Percentiles rank a stretch among this genome's conserved stretches.
Evolutionary conservation across 2,888 invertebrate species (phyloP).

Genomic region (Homarus gammarus): DNA sequence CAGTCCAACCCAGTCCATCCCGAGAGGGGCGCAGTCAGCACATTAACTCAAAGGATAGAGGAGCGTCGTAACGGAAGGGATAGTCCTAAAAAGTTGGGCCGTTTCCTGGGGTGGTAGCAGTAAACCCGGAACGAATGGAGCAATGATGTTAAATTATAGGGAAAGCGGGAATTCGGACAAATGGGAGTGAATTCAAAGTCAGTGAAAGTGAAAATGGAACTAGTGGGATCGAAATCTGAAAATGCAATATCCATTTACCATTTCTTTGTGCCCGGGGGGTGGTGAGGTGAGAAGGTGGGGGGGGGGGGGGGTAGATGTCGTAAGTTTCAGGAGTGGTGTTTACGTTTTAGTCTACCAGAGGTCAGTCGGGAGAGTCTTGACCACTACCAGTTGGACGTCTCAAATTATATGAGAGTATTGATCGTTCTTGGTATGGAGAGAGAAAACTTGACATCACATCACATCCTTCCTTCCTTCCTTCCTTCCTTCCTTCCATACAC

Average conservation of each 20-base stretch:
- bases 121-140: background rate
- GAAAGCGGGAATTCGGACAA: background rate
- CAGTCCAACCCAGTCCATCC: background rate
- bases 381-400: too few species aligned
- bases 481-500: too few species aligned
- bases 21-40: background rate
- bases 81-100: constrained; percentile 15
- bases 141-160: constrained; percentile 5
- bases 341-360: too few species aligned
- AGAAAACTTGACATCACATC: too few species aligned
- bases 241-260: constrained; percentile 15
- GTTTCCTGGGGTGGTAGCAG: background rate
- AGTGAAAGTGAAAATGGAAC: background rate
- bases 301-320: too few species aligned
- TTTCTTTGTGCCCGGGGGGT: background rate
- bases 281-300: background rate
- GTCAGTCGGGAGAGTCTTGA: too few species aligned
- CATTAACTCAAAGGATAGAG: background rate
- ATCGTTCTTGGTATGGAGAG: too few species aligned
- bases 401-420: too few species aligned
- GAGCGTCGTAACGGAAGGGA: background rate
- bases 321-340: too few species aligned
- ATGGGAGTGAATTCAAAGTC: background rate
- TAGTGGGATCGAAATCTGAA: constrained; percentile 5
- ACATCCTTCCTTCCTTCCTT: too few species aligned